Evolutionary conservation across 2,888 invertebrate species (phyloP), one percentile per base, ranked within the genome.

Genomic region (Odontocerum albicorne): DNA sequence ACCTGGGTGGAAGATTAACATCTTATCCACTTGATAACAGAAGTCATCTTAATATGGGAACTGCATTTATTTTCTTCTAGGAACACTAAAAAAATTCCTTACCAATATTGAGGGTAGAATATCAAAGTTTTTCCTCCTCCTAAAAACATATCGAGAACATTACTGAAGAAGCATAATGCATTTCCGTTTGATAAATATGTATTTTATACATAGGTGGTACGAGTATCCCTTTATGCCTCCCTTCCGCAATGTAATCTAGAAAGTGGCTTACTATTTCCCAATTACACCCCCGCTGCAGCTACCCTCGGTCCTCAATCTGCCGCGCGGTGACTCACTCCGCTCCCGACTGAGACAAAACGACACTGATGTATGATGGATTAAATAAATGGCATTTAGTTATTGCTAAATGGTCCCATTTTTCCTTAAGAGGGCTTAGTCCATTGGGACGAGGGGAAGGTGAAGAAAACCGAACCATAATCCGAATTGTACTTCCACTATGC

Each of bases 381-480:
- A 60, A 60, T 57, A 60, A 60, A 60, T 60, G 60, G 60, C 60
- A 60, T 60, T 60, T 60, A 60, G 57, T 60, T 60, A 60, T 60
- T 57, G 57, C 60, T 60, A 57, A 60, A 60, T 60, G 60, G 60
- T 50, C 49, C 54, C 40, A 43, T 54, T 55, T 59, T 57, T 59
- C 35, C 44, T 49, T 49, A 49, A 55, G 53, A 53, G 55, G 55
- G 55, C 44, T 31, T 33, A 31, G 36, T 36, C 38, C 44, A 39
- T n/a, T 16, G 27, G 49, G 55, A 40, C 40, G 17, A 32, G 7
- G 12, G 32, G n/a, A 15, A n/a, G n/a, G n/a, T n/a, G n/a, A n/a
- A 7, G 4, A 7, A 27, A 27, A 27, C 17, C 40, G 40, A 40
- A 21, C 12, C 21, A 17, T 21, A 38, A 15, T 15, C 16, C 15